A percentile compares a stretch with the other conserved stretches of the same genome.
Evolutionary conservation across 2,113 vertebrate species (phyloP).

Genomic region (Gymnarchus niloticus): DNA sequence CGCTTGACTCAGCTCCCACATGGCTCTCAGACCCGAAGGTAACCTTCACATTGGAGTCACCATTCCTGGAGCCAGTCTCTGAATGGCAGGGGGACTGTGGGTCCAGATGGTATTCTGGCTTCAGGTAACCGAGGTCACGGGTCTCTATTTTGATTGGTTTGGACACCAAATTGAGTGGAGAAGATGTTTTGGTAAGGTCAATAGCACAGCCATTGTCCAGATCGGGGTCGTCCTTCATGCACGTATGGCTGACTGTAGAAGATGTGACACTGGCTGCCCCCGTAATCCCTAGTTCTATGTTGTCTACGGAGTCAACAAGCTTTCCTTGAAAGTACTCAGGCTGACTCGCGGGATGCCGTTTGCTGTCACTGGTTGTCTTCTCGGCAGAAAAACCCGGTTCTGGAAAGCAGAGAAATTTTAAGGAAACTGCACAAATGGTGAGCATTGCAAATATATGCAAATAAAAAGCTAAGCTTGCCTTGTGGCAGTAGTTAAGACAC

Average conservation of each 20-base stretch:
- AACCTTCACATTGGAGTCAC: conserved; percentile 39
- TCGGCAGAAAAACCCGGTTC: neutral
- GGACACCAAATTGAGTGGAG: conserved; percentile 38
- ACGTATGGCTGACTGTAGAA: neutral
- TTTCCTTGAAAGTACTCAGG: neutral
- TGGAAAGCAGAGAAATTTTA: neutral
- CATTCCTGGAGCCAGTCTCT: conserved; percentile 23
- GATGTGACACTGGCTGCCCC: too few relatives aligned
- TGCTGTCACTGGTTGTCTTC: neutral
- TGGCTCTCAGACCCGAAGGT: conserved; percentile 42
- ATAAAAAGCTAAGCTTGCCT: neutral
- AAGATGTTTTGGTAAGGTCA: conserved; percentile 47
- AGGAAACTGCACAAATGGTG: neutral
- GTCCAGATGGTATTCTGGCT: conserved; percentile 26
- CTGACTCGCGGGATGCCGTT: neutral
- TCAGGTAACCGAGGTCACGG: conserved; percentile 25
- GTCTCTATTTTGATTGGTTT: conserved; percentile 47
- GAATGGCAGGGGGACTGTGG: conserved; percentile 20
- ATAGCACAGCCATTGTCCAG: conserved; percentile 43
- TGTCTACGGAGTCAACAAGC: neutral
- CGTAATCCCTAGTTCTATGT: neutral
- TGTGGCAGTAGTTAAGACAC: too few relatives aligned
- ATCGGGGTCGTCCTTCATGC: conserved; percentile 46
- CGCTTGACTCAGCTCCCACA: conserved; percentile 18
- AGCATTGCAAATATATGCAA: neutral